Percentiles rank a stretch among this genome's conserved stretches.
phyloP scores from a whole-genome alignment of 2,797 vertebrate genomes.

The Enteromius anoplus region DNA sequence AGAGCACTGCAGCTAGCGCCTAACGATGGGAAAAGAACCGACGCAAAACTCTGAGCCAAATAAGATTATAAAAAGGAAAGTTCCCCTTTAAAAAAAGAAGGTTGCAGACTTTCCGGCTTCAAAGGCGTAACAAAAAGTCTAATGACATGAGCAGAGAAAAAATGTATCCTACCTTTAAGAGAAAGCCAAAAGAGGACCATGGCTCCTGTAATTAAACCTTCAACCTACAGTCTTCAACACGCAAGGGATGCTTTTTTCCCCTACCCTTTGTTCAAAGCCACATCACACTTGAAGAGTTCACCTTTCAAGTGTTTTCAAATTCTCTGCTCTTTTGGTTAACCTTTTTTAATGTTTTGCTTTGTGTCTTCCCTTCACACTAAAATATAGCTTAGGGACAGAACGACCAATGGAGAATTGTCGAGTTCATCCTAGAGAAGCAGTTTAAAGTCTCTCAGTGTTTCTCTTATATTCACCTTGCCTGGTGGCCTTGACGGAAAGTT shows the following conservation, averaged over 20 bases:
- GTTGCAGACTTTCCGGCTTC: conserved; percentile 37
- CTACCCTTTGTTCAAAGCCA: conserved; percentile 40
- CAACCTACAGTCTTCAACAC: conserved; percentile 63
- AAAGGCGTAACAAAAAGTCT: conserved; percentile 50
- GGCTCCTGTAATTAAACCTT: conserved; percentile 57
- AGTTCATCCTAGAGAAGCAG: conserved; percentile 72
- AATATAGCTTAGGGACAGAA: conserved; percentile 67
- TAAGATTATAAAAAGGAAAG: conserved; percentile 54
- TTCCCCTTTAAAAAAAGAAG: conserved; percentile 29
- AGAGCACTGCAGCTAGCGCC: conserved; percentile 30
- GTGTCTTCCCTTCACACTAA: conserved; percentile 61
- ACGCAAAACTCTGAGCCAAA: conserved; percentile 55
- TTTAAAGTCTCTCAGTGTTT: conserved; percentile 70
- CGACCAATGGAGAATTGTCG: conserved; percentile 73
- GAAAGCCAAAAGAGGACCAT: conserved; percentile 43
- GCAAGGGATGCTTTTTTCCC: conserved; percentile 43
- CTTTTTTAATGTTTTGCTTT: conserved; percentile 68
- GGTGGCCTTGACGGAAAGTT: conserved; percentile 70
- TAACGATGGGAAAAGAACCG: conserved; percentile 60
- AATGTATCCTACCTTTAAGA: conserved; percentile 32
- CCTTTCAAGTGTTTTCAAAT: conserved; percentile 70
- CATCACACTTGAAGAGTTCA: conserved; percentile 66
- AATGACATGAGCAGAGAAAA: conserved; percentile 47
- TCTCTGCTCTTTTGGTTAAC: conserved; percentile 65
- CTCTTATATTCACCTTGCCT: conserved; percentile 71